Base-by-base conservation (phyloP, 2,113 vertebrate genomes). In the Sceloporus tristichus region DNA sequence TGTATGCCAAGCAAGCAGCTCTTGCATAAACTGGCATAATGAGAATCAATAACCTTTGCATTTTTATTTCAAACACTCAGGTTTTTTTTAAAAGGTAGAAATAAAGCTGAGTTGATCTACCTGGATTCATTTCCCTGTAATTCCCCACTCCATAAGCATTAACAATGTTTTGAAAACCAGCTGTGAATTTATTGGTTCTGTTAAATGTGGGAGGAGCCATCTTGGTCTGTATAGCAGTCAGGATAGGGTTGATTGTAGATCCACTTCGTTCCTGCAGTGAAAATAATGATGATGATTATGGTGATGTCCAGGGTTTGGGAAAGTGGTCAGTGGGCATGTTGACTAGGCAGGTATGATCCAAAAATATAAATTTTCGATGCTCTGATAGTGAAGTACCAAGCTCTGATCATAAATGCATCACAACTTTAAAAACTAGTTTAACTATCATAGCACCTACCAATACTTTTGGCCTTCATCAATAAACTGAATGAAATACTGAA, bases 171-270 rank as follows among this genome's bases (percentile, higher is more conserved):
- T 99, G 99, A 95, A 99, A 99, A 42, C 99, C 99, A 11, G 97
- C 97, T 10, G 99, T 99, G 94, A 99, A 99, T 87, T 99, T 99
- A 94, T 99, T 99, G 93, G 98, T 99, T 92, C 99, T 98, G 93
- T 99, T 99, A 95, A 98, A 99, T 19, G 99, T 99, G 34, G 99
- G 99, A 27, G 99, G 99, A 79, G 98, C 97, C 93, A 98, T 97
- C 91, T 97, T 98, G 79, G 98, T 98, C 42, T 98, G 97, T 95
- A 99, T 94, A 85, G 97, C 94, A 0, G 98, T 99, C 92, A 99
- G 95, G 90, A 99, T 99, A 53, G 99, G 99, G 1, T 96, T 95
- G 19, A 99, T 98, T 0, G 98, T 97, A 6, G 98, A 99, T 81
- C 98, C 98, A 29, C 98, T 99, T 40, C 97, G 96, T 92, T 99